Percentiles rank a stretch among this genome's conserved stretches.
These are phyloP conservation scores for Caenorhabditis wallacei DNA, from an alignment of 2,888 invertebrate species.

Conservation along the genomic window DNA sequence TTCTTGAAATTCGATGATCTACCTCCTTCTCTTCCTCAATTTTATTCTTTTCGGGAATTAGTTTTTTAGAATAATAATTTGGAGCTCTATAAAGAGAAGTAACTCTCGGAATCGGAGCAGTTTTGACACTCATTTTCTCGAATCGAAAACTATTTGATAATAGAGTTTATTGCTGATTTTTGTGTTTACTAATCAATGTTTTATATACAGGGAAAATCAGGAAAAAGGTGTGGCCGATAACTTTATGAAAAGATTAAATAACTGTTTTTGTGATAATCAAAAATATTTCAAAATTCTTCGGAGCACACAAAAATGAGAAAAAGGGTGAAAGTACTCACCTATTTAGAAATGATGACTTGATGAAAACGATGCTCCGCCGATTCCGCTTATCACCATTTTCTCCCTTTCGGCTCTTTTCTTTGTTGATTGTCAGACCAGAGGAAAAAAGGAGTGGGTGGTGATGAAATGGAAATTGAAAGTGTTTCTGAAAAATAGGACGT, in stretches of 20 bases:
- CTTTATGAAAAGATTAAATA: conserved; percentile 16
- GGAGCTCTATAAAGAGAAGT: conserved; percentile 47
- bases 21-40: conserved; percentile 12
- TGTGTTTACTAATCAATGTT: conserved; percentile 7
- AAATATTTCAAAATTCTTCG: conserved; percentile 8
- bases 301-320: conserved; percentile 9
- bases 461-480: conserved; percentile 6
- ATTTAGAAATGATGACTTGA: conserved; percentile 28
- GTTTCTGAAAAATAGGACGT: conserved; percentile 4
- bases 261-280: conserved; percentile 20
- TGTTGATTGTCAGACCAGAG: neutral
- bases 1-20: neutral
- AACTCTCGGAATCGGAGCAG: neutral
- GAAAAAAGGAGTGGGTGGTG: conserved; percentile 27
- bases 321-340: conserved; percentile 12
- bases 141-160: neutral
- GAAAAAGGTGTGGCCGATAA: conserved; percentile 31
- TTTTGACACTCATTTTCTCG: conserved; percentile 29
- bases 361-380: conserved; percentile 31
- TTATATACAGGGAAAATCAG: neutral
- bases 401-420: conserved; percentile 19
- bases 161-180: neutral
- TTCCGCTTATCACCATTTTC: conserved; percentile 42
- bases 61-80: conserved; percentile 30
- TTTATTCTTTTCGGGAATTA: neutral